These are phyloP conservation scores for Plebejus melissa DNA, from an alignment of 2,888 invertebrate genomes.

Conservation along the genomic window DNA sequence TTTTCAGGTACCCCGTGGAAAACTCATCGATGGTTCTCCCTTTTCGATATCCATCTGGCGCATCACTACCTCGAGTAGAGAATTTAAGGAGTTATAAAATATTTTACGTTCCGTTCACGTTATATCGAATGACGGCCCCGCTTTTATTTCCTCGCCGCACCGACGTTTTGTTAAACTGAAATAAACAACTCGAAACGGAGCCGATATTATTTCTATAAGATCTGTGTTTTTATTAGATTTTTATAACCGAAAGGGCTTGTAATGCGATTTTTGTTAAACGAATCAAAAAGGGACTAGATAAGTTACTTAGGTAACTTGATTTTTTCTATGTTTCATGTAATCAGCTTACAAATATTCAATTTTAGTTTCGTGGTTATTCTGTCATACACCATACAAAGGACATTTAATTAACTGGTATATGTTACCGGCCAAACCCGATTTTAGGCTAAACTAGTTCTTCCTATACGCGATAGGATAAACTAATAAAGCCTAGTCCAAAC, in stretches of 20 bases:
- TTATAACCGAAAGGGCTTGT: constrained; percentile 5
- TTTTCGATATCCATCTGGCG: neutral
- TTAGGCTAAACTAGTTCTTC: no score
- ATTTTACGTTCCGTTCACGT: constrained; percentile 36
- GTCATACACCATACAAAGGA: neutral
- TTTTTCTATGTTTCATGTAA: neutral
- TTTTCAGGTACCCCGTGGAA: no score
- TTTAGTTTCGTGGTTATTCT: neutral
- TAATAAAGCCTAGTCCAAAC: no score
- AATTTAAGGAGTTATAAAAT: constrained; percentile 40
- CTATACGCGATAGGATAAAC: no score
- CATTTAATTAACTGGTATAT: neutral
- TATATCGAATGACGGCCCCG: constrained; percentile 23
- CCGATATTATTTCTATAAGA: constrained; percentile 13
- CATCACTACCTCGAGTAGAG: constrained; percentile 31
- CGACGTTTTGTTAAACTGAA: constrained; percentile 1
- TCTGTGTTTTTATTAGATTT: constrained; percentile 10
- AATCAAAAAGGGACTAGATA: neutral
- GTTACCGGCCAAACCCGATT: no score
- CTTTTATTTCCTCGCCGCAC: constrained; percentile 18
- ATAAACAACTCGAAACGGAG: constrained; percentile 17
- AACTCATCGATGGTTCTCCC: neutral
- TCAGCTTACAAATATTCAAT: neutral
- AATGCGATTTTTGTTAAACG: constrained; percentile 21
- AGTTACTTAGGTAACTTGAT: neutral